Evolutionary conservation across 2,888 invertebrate genomes (phyloP).

Genomic region (Scaptomyza flava): DNA sequence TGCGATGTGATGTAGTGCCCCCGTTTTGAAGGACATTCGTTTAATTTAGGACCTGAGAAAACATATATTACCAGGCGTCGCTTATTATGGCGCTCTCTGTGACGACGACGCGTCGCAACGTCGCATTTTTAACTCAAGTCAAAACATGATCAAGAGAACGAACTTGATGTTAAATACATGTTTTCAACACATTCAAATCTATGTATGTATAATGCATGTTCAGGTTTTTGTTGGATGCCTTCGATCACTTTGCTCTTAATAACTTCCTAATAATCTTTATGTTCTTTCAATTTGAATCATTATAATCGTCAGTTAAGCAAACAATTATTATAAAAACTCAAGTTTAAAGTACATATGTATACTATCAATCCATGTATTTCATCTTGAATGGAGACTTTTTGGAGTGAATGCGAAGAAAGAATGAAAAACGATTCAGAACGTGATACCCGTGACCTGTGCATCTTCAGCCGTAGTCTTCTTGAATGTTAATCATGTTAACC

Average conservation of each 20-base stretch:
- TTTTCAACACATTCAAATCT: neutral
- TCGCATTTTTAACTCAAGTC: constrained; percentile 5
- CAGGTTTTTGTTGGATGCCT: neutral
- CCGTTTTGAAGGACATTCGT: constrained; percentile 71
- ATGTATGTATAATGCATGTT: neutral
- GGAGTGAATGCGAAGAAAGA: no score
- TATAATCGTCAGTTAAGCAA: no score
- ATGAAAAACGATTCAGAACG: no score
- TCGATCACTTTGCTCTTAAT: neutral
- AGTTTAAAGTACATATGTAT: no score
- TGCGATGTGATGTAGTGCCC: constrained; percentile 52
- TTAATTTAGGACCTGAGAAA: constrained; percentile 75
- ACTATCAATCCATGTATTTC: no score
- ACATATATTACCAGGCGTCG: constrained; percentile 67
- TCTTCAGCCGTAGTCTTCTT: no score
- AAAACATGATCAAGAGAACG: neutral
- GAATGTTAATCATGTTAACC: no score
- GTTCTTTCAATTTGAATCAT: no score
- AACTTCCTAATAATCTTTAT: no score
- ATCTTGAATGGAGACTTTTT: no score
- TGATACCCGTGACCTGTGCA: no score
- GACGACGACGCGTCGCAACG: neutral
- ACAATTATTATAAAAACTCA: no score
- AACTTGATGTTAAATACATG: constrained; percentile 4
- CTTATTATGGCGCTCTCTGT: constrained; percentile 45